phyloP scores from a whole-genome alignment of 2,888 invertebrate species.

The Cantharis nigra region DNA sequence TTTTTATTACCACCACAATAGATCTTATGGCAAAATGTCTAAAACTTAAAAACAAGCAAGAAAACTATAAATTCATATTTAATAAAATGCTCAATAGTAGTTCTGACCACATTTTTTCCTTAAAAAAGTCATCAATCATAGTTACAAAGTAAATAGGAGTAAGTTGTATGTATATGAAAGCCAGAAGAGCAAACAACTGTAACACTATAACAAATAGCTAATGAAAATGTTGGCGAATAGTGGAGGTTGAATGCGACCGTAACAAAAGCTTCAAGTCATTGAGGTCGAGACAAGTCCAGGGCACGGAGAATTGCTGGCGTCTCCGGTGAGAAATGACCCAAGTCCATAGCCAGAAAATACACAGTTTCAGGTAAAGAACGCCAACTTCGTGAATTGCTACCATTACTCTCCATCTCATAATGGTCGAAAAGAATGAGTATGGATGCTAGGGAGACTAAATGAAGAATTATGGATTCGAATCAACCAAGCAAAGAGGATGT shows the following conservation, averaged over 20 bases:
- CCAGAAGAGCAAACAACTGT: conserved; percentile 27
- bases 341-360: conserved; percentile 36
- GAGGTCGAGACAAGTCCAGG: conserved; percentile 43
- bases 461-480: conserved; percentile 55
- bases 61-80: conserved; percentile 10
- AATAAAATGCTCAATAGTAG: conserved; percentile 11
- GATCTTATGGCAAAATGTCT: background rate
- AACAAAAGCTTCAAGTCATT: conserved; percentile 45
- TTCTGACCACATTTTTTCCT: conserved; percentile 17
- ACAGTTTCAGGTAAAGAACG: conserved; percentile 40
- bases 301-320: conserved; percentile 50
- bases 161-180: conserved; percentile 23
- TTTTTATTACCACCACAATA: background rate
- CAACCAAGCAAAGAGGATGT: conserved; percentile 48
- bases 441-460: conserved; percentile 47
- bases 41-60: background rate
- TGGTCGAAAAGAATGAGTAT: conserved; percentile 38
- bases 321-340: conserved; percentile 53
- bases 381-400: conserved; percentile 51
- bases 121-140: conserved; percentile 27
- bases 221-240: conserved; percentile 52
- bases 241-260: conserved; percentile 43
- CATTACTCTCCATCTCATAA: conserved; percentile 54
- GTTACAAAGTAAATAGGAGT: conserved; percentile 18
- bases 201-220: conserved; percentile 54